These are phyloP conservation scores for Panagrolaimus sp. DNA, from an alignment of 1,140 invertebrate genomes.

Conservation along the genomic window DNA sequence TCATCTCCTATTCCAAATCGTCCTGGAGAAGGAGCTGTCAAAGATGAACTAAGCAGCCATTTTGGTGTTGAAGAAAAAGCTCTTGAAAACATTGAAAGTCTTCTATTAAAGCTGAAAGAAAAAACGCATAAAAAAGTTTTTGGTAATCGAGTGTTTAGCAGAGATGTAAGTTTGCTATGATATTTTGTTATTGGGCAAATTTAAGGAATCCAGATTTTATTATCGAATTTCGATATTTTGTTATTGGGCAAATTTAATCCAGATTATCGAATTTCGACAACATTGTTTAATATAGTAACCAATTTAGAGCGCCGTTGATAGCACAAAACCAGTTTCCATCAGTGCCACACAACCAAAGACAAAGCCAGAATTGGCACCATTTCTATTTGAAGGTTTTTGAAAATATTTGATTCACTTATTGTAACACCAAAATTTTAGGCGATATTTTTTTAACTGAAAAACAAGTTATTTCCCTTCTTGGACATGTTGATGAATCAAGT, in stretches of 20 bases:
- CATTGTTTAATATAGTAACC: too few species aligned
- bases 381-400: conserved; percentile 42
- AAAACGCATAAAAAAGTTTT: conserved; percentile 8
- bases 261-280: too few species aligned
- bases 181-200: background rate
- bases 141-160: background rate
- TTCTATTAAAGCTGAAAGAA: conserved; percentile 8
- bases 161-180: background rate
- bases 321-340: background rate
- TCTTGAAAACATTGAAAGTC: background rate
- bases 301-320: conserved; percentile 1
- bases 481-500: conserved; percentile 27
- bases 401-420: too few species aligned
- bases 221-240: too few species aligned
- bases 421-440: conserved; percentile 39
- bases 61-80: background rate
- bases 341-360: background rate
- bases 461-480: conserved; percentile 47
- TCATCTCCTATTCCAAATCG: too few species aligned
- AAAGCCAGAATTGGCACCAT: conserved; percentile 25
- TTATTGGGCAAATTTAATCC: too few species aligned
- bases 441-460: conserved; percentile 48
- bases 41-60: background rate
- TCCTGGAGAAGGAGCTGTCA: background rate
- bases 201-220: too few species aligned